Evolutionary conservation across 2,888 invertebrate genomes (phyloP).

Genomic region (Antheraea yamamai): DNA sequence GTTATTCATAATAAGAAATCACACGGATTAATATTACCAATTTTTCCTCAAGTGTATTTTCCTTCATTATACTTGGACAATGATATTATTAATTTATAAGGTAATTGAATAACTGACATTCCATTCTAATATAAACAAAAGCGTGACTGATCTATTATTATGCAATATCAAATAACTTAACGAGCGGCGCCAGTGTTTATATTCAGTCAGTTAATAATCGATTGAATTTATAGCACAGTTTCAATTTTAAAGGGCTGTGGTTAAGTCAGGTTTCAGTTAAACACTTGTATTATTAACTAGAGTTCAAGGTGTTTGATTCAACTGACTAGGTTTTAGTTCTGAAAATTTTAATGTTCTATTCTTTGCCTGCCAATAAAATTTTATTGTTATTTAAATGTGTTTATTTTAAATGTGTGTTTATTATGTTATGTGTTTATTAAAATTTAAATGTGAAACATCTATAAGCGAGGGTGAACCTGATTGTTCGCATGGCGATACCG

Average conservation of each 20-base stretch:
- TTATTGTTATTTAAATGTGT: no score
- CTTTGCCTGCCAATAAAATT: no score
- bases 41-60: slow-evolving; percentile 13
- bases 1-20: not conserved
- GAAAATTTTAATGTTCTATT: no score
- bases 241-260: not conserved
- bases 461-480: no score
- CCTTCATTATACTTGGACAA: not conserved
- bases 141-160: slow-evolving; percentile 4
- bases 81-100: not conserved
- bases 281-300: not conserved
- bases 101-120: not conserved
- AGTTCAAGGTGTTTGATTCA: not conserved
- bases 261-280: not conserved
- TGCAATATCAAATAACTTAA: not conserved
- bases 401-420: no score
- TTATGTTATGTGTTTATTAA: no score
- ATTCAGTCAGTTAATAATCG: not conserved
- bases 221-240: slow-evolving; percentile 1
- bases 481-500: no score
- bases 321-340: no score
- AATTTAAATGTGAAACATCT: no score
- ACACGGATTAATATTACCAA: not conserved
- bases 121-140: slow-evolving; percentile 1
- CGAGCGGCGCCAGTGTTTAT: slow-evolving; percentile 12